Evolutionary conservation across 2,797 vertebrate species (phyloP).

Genomic region (Coccyzus lansbergi): DNA sequence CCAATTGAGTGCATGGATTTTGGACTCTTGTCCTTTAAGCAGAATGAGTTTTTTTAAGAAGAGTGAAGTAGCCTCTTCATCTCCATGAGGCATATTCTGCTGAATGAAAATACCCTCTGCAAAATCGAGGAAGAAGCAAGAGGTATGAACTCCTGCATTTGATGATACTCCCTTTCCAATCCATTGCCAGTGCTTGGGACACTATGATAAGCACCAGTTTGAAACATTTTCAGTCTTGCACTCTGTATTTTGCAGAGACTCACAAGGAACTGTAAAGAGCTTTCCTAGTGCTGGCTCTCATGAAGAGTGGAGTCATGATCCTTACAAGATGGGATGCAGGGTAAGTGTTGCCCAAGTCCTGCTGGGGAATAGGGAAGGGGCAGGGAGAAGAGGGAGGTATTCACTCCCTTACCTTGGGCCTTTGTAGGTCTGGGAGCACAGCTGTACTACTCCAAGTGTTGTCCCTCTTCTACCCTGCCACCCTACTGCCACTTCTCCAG

Average conservation of each 20-base stretch:
- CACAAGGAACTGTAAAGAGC: not conserved
- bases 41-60: not conserved
- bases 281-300: not conserved
- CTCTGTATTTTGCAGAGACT: not conserved
- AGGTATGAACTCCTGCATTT: not conserved
- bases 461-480: not conserved
- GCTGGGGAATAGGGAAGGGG: not conserved
- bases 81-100: not conserved
- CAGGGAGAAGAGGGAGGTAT: not conserved
- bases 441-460: not conserved
- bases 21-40: not conserved
- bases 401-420: not conserved
- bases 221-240: not conserved
- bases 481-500: not conserved
- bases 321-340: not conserved
- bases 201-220: not conserved
- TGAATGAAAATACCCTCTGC: not conserved
- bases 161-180: not conserved
- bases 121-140: not conserved
- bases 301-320: not conserved
- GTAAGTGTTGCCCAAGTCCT: not conserved
- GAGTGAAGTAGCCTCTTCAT: not conserved
- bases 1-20: not conserved
- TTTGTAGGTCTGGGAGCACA: accelerated
- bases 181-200: no score